Conservation (phyloP, 2,888 invertebrate genomes). For the Aphodius sticticus region DNA sequence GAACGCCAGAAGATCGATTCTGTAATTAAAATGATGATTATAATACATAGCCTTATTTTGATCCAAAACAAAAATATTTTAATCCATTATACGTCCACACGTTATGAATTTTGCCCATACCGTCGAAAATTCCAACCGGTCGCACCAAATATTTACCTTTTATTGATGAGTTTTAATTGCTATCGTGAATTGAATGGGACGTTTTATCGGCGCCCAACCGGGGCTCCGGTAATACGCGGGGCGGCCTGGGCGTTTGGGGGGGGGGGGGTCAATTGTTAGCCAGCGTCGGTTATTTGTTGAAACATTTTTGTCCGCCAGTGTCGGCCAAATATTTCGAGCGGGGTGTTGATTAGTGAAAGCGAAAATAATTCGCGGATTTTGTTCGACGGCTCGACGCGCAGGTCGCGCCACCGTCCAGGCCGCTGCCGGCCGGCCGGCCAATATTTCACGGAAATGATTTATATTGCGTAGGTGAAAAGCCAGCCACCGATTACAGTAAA, state of each 20-base stretch:
- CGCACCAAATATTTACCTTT: not conserved
- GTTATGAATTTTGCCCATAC: not conserved
- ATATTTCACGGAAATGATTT: conserved; percentile 35
- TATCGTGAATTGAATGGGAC: not conserved
- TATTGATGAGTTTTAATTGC: conserved; percentile 4
- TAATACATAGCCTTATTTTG: too few species aligned
- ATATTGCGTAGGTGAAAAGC: conserved; percentile 36
- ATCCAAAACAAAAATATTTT: too few species aligned
- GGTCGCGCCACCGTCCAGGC: conserved; percentile 28
- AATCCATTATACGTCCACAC: too few species aligned
- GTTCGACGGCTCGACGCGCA: conserved; percentile 5
- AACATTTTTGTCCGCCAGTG: conserved; percentile 10
- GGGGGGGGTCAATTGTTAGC: not conserved
- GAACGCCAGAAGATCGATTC: too few species aligned
- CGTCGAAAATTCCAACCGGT: not conserved
- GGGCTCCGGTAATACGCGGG: not conserved
- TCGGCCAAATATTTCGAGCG: conserved; percentile 13
- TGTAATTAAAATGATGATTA: too few species aligned
- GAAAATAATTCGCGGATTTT: conserved; percentile 19
- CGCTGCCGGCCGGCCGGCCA: conserved; percentile 1
- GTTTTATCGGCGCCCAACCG: not conserved
- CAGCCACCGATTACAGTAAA: conserved; percentile 40
- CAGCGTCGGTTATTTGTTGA: conserved; percentile 14
- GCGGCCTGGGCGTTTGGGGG: not conserved
- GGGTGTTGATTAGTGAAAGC: conserved; percentile 22